Base-by-base conservation (phyloP, 2,797 vertebrate species). In the Naso thynnoides region DNA sequence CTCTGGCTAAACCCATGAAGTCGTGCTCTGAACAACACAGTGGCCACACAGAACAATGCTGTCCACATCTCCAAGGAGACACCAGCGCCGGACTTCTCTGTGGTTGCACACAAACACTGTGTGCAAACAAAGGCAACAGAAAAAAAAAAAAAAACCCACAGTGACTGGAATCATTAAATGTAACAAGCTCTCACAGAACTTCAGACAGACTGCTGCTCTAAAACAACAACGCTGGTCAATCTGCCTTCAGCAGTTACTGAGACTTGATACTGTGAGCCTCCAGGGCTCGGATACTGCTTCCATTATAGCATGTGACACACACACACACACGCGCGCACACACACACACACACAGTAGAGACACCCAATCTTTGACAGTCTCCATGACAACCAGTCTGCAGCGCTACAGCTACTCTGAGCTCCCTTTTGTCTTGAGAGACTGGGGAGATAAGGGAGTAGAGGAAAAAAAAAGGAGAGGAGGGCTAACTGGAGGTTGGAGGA, bases 311-410 rank as follows among this genome's bases (percentile, higher is more conserved):
- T 83, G 79, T 77, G 74, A 84, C 76, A 74, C 63, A 81, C 78
- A 77, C 65, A 79, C 23, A 56, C 55, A 68, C 47, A 69, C 27
- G 70, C 66, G 78, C 26, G 54, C 62, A 66, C 58, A 64, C 39
- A 71, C 73, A 78, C 72, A 55, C 58, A 76, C 31, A 63, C 72
- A 70, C 55, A 6, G 39, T 27, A 50, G 67, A 85, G 64, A 78
- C 70, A 76, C 85, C 85, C 82, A 57, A 55, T 86, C 89, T 93
- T 88, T 88, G 84, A 86, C 94, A 94, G 94, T 95, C 94, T 94
- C 95, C 94, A 95, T 95, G 94, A 94, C 95, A 93, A 95, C 94
- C 85, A 56, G 89, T 82, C 90, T 92, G 91, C 91, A 93, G 91
- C 89, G 88, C 91, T 79, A 88, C 70, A 72, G 89, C 89, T 90